Percentiles rank a stretch among this genome's conserved stretches.
Evolutionary conservation across 2,888 invertebrate genomes (phyloP).

Genomic region (Latheticus oryzae): DNA sequence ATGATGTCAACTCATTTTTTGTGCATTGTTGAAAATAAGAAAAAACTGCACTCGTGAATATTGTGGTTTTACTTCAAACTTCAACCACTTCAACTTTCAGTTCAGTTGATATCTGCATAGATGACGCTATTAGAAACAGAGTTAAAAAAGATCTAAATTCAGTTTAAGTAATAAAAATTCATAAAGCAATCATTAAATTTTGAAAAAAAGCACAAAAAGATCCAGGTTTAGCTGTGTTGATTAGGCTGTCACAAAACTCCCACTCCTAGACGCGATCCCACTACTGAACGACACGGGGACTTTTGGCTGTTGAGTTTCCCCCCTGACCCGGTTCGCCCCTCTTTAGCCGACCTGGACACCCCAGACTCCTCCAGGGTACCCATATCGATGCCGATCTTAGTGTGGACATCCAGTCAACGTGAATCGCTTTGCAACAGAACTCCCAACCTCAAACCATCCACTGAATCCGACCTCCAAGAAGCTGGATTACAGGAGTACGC

Average conservation of each 20-base stretch:
- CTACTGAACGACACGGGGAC: slow-evolving; percentile 98
- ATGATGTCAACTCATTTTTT: too few relatives aligned
- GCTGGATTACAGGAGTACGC: slow-evolving; percentile 98
- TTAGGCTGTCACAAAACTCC: slow-evolving; percentile 87
- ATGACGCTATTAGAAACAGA: too few relatives aligned
- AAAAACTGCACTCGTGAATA: too few relatives aligned
- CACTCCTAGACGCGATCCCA: slow-evolving; percentile 98
- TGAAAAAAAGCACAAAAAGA: slow-evolving; percentile 70
- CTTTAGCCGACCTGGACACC: slow-evolving; percentile 93
- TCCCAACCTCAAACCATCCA: slow-evolving; percentile 94
- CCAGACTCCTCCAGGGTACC: slow-evolving; percentile 85
- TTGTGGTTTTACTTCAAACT: too few relatives aligned
- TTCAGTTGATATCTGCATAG: too few relatives aligned
- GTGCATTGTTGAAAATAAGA: too few relatives aligned
- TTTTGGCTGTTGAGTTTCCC: slow-evolving; percentile 99
- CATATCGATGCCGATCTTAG: slow-evolving; percentile 99
- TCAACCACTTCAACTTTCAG: too few relatives aligned
- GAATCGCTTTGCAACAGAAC: slow-evolving; percentile 73
- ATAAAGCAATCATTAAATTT: too few relatives aligned
- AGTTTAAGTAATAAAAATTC: too few relatives aligned
- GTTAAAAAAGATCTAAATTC: too few relatives aligned
- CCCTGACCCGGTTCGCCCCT: slow-evolving; percentile 98
- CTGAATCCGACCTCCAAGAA: slow-evolving; percentile 91
- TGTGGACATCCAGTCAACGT: slow-evolving; percentile 94
- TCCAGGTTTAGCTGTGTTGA: slow-evolving; percentile 80